Evolutionary conservation across 1,140 invertebrate genomes (phyloP), one percentile per base, ranked within the genome.

Genomic region (Sinella curviseta): DNA sequence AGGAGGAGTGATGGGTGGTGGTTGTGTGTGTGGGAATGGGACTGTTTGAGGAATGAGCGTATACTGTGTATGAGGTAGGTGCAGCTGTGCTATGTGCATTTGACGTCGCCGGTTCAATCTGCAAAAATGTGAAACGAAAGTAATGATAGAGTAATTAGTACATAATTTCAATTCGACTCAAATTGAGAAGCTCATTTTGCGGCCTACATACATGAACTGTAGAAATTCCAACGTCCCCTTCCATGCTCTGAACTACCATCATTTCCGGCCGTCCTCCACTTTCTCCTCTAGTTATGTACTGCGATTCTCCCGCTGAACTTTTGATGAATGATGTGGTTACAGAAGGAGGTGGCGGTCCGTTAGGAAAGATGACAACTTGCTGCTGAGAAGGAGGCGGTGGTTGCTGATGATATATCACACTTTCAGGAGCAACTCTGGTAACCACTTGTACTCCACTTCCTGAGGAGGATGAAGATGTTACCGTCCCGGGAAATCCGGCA

Each of bases 371-470:
- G 8, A 70, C 3, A 30, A 70, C 65, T 31, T 16, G 57, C 57
- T 65, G 57, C 14, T 8, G 14, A 4, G 39, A 48, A 12, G 16
- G 24, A 26, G 57, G 16, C 24, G 16, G 57, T 65, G 65, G 65
- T 70, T 70, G 65, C 31, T 30, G 65, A 8, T 70, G 65, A 33
- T 31, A 70, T 17, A 70, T 70, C 3, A 70, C 65, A 33, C 65
- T 70, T 33, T 70, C 65, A 31, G 65, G 24, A 24, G 65, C 16
- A 8, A 74, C 30, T 33, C 70, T 36, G 30, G 70, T 36, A 28
- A 36, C 70, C 16, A 74, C 34, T 28, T 17, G 12, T 28, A 36
- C 70, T 31, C 34, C 70, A 14, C 30, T 12, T 26, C 34, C 34
- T 28, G 12, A 12, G 4, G 70, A 74, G 24, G 34, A 26, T 26